These are phyloP conservation scores for Ceratina australensis DNA, from an alignment of 1,140 invertebrate genomes.

Conservation along the genomic window DNA sequence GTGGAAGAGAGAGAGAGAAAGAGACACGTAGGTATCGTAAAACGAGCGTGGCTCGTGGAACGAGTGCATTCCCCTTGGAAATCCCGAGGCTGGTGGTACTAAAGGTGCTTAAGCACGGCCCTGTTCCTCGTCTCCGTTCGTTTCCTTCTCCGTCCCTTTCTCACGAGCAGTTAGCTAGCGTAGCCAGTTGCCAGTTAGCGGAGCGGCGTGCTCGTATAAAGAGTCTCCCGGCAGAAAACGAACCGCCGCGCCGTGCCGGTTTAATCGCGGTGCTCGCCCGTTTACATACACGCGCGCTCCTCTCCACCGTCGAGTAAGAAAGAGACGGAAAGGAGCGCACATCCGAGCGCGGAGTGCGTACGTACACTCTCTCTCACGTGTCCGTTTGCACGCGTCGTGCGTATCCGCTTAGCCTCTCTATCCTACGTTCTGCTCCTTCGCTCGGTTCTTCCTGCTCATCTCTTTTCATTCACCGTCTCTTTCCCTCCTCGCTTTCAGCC, in stretches of 20 bases:
- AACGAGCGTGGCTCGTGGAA: constrained; percentile 31
- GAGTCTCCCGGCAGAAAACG: constrained; percentile 53
- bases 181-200: constrained; percentile 56
- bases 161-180: constrained; percentile 35
- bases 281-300: constrained; percentile 18
- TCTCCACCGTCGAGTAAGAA: constrained; percentile 1
- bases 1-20: neutral
- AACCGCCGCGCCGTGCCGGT: constrained; percentile 38
- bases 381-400: constrained; percentile 18
- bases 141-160: constrained; percentile 33
- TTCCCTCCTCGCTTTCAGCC: neutral
- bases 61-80: constrained; percentile 32
- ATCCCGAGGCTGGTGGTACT: constrained; percentile 33
- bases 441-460: constrained; percentile 9
- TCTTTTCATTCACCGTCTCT: neutral
- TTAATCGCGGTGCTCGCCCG: constrained; percentile 43
- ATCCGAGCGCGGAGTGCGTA: too few species aligned
- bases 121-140: constrained; percentile 27
- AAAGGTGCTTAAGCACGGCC: constrained; percentile 42
- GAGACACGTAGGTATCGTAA: constrained; percentile 1
- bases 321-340: constrained; percentile 14
- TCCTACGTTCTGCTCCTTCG: constrained; percentile 7
- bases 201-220: constrained; percentile 49
- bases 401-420: constrained; percentile 18
- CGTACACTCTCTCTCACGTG: neutral